Base-by-base conservation (phyloP, 2,797 vertebrate genomes). In the Synaphobranchus kaupii region DNA sequence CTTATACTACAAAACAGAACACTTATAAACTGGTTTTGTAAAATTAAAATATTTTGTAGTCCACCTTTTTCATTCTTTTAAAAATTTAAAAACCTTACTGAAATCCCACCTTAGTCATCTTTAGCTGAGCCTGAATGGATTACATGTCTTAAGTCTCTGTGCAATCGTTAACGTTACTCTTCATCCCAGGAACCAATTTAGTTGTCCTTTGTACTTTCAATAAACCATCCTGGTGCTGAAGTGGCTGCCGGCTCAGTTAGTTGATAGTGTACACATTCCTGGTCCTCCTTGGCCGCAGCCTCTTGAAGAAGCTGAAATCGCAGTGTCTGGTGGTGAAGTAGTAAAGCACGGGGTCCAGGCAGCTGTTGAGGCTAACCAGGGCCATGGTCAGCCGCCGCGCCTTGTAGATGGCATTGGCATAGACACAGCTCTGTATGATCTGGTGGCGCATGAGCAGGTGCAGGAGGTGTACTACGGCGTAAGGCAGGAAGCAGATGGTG, bases 341-440 rank as follows among this genome's bases (percentile, higher is more conserved):
- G 91, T 96, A 97, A 2, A 98, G 89, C 78, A 98, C 0, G 0
- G 97, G 98, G 92, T 97, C 97, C 44, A 98, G 91, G 90, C 96
- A 96, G 2, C 96, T 96, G 93, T 97, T 97, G 80, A 97, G 76
- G 87, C 94, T 96, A 87, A 97, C 93, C 0, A 98, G 92, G 0
- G 95, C 97, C 85, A 95, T 92, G 80, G 95, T 97, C 84, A 97
- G 86, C 1, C 94, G 92, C 0, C 96, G 92, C 63, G 95, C 86
- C 0, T 93, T 71, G 91, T 95, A 93, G 90, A 97, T 95, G 31
- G 34, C 48, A 1, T 3, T 5, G 0, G 73, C 81, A 0, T 85
- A 0, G 0, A 81, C 2, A 90, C 94, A 91, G 28, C 89, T 83
- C 28, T 44, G 85, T 66, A 96, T 95, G 3, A 92, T 0, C 0